These are phyloP conservation scores for Myanophis thanlyinensis DNA, from an alignment of 2,113 vertebrate species.

Conservation along the genomic window DNA sequence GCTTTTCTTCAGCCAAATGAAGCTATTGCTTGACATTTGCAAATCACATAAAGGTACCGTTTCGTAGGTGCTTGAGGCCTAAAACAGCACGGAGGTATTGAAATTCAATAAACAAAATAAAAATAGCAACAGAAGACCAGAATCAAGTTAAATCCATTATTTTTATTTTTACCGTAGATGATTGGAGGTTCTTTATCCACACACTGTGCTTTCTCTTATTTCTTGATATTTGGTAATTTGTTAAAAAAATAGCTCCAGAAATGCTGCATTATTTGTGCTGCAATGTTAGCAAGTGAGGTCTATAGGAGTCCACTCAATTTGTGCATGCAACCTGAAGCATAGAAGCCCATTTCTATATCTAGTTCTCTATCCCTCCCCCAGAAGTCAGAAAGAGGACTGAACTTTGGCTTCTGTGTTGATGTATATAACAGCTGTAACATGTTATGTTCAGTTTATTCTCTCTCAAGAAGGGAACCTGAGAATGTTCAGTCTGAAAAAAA, in stretches of 20 bases:
- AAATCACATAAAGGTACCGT: background rate
- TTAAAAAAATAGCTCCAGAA: background rate
- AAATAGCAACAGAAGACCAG: background rate
- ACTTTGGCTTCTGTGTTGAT: background rate
- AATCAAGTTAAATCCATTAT: background rate
- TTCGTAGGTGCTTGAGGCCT: no score
- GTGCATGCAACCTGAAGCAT: background rate
- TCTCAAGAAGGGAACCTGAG: background rate
- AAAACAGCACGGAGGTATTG: background rate
- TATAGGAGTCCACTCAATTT: background rate
- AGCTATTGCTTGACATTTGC: background rate
- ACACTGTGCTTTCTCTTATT: background rate
- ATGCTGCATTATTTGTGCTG: background rate
- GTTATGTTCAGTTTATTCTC: background rate
- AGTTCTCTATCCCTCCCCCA: background rate
- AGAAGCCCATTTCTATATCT: background rate
- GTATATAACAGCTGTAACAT: background rate
- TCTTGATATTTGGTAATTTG: background rate
- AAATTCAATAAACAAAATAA: background rate
- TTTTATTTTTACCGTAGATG: background rate
- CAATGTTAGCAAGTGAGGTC: background rate
- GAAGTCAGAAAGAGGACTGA: background rate
- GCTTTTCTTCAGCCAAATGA: background rate
- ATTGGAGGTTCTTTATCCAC: background rate
- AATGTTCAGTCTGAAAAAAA: background rate